Evolutionary conservation across 35 echinoderm and acorn worm species (phyloP).

Genomic region (Apostichopus parvimensis): DNA sequence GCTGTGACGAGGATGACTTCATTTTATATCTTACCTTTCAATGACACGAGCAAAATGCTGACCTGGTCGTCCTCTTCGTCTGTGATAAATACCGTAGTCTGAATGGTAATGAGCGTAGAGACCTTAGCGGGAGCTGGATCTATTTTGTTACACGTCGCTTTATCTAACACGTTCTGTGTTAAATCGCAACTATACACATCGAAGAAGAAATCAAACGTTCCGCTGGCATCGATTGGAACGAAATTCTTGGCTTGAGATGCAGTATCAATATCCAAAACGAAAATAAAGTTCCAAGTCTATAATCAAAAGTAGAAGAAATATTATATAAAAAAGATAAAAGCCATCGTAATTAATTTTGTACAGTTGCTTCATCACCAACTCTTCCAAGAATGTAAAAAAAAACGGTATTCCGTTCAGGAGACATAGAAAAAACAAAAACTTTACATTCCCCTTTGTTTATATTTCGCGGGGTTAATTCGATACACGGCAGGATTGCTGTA

Average conservation of each 20-base stretch:
- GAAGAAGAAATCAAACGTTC: slow-evolving; percentile 70
- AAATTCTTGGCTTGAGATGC: slow-evolving; percentile 41
- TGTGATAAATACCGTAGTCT: slow-evolving; percentile 70
- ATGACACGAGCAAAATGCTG: slow-evolving; percentile 66
- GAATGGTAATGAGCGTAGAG: slow-evolving; percentile 75
- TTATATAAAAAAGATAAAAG: too few relatives aligned
- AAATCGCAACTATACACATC: slow-evolving; percentile 54
- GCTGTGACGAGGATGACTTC: background rate
- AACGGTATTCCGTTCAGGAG: too few relatives aligned
- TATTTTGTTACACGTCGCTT: slow-evolving; percentile 9
- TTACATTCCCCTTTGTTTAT: too few relatives aligned
- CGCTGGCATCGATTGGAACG: slow-evolving; percentile 76
- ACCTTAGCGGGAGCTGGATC: slow-evolving; percentile 48
- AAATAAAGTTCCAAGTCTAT: slow-evolving; percentile 76
- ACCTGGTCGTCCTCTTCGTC: slow-evolving; percentile 80
- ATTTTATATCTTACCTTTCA: slow-evolving; percentile 59
- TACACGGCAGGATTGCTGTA: too few relatives aligned
- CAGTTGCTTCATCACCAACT: too few relatives aligned
- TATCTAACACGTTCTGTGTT: slow-evolving; percentile 37
- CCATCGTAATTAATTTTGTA: too few relatives aligned
- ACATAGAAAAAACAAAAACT: too few relatives aligned
- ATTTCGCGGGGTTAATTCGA: too few relatives aligned
- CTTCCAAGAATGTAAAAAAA: too few relatives aligned
- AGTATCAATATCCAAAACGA: slow-evolving; percentile 73
- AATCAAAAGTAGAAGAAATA: slow-evolving; percentile 7